Percentiles rank a stretch among this genome's conserved stretches.
Evolutionary conservation across 1,140 invertebrate genomes (phyloP).

Genomic region (Thaumatotibia leucotreta): DNA sequence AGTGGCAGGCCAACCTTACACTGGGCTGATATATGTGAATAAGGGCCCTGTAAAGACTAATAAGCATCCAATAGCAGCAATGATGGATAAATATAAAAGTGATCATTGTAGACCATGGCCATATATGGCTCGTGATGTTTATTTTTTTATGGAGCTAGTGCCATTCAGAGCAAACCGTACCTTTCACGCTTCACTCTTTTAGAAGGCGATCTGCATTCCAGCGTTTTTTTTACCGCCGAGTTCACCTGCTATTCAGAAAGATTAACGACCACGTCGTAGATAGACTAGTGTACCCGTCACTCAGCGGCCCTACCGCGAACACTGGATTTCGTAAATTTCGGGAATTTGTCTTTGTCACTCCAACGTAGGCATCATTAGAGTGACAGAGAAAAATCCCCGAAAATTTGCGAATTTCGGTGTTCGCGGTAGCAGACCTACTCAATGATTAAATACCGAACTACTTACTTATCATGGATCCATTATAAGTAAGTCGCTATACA

Average conservation of each 20-base stretch:
- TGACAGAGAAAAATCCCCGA: too few relatives aligned
- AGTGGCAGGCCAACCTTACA: not conserved
- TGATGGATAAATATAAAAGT: not conserved
- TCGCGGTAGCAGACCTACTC: too few relatives aligned
- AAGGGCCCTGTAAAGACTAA: not conserved
- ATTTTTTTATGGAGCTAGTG: slow-evolving; percentile 5
- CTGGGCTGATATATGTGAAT: not conserved
- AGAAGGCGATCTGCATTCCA: slow-evolving; percentile 59
- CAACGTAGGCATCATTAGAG: too few relatives aligned
- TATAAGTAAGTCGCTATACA: too few relatives aligned
- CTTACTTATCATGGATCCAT: too few relatives aligned
- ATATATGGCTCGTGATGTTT: not conserved
- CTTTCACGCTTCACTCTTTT: slow-evolving; percentile 52
- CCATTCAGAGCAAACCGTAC: slow-evolving; percentile 20
- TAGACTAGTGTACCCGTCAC: not conserved
- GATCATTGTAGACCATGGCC: not conserved
- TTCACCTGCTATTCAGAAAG: slow-evolving; percentile 31
- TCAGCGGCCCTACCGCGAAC: too few relatives aligned
- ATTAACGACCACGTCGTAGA: not conserved
- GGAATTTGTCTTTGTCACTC: too few relatives aligned
- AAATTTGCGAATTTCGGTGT: too few relatives aligned
- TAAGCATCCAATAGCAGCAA: not conserved
- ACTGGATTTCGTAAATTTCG: too few relatives aligned
- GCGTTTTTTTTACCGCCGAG: slow-evolving; percentile 36
- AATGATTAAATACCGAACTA: too few relatives aligned